Conservation (phyloP, 2,888 invertebrate genomes). For the Calameuta pallipes region DNA sequence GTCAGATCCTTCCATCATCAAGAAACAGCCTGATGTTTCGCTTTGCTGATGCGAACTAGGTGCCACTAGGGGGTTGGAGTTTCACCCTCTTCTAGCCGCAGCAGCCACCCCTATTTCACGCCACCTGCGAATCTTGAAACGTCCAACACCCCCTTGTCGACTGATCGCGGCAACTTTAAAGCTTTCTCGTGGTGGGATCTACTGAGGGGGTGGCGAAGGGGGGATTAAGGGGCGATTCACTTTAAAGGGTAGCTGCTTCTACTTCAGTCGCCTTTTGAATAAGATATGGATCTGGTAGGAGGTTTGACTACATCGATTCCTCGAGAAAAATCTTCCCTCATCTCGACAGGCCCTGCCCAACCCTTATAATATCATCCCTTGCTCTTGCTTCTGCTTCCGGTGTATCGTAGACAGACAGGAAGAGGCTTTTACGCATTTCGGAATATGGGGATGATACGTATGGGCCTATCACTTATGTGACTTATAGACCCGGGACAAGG, state of each 20-base stretch:
- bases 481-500: not conserved
- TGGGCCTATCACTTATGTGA: not conserved
- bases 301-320: not conserved
- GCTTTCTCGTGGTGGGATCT: not conserved
- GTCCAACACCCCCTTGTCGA: not conserved
- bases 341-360: too few relatives aligned
- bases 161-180: not conserved
- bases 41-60: not conserved
- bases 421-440: not conserved
- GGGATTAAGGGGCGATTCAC: not conserved
- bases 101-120: not conserved
- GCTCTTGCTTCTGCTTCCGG: not conserved
- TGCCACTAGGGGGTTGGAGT: not conserved
- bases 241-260: not conserved
- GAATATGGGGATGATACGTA: not conserved
- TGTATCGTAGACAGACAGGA: not conserved
- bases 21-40: not conserved
- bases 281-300: not conserved
- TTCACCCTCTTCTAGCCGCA: not conserved
- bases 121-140: not conserved
- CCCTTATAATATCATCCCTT: not conserved
- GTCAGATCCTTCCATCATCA: not conserved
- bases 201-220: too few relatives aligned
- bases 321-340: not conserved
- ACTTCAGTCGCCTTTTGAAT: not conserved